A percentile compares a stretch with the other conserved stretches of the same genome.
phyloP scores from a whole-genome alignment of 1,140 invertebrate genomes.

The Drosophila rufa region DNA sequence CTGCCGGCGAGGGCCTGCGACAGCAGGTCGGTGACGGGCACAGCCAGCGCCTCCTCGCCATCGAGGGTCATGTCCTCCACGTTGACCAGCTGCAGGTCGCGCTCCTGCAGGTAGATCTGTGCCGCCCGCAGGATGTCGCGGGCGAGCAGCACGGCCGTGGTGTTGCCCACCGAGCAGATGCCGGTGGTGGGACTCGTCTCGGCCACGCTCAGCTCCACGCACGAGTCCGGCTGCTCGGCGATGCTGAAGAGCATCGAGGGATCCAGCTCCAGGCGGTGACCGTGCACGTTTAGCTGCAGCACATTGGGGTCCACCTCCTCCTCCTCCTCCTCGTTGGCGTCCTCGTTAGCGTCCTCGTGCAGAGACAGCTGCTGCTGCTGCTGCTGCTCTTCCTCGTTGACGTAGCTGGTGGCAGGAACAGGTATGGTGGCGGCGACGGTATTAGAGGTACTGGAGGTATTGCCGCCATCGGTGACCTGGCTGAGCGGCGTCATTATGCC shows the following conservation, averaged over 20 bases:
- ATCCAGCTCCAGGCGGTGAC: conserved; percentile 60
- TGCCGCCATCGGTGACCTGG: conserved; percentile 42
- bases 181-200: conserved; percentile 48
- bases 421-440: not conserved
- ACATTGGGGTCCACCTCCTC: conserved; percentile 46
- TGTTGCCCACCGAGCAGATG: conserved; percentile 7
- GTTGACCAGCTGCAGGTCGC: conserved; percentile 65
- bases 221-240: conserved; percentile 61
- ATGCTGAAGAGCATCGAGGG: conserved; percentile 66
- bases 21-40: conserved; percentile 87
- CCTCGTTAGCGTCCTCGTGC: conserved; percentile 10
- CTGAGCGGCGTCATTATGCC: conserved; percentile 56
- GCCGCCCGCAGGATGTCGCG: conserved; percentile 66
- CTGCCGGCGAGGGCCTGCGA: conserved; percentile 88
- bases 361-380: conserved; percentile 23
- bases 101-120: conserved; percentile 66
- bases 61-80: conserved; percentile 54
- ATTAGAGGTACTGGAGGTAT: not conserved
- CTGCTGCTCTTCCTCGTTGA: conserved; percentile 22
- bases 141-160: conserved; percentile 43
- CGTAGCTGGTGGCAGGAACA: not conserved
- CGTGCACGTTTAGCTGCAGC: conserved; percentile 58
- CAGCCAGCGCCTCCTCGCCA: conserved; percentile 13
- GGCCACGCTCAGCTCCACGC: conserved; percentile 38
- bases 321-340: no score